Evolutionary conservation across 2,888 invertebrate genomes (phyloP).

Genomic region (Cataglyphis albicans): DNA sequence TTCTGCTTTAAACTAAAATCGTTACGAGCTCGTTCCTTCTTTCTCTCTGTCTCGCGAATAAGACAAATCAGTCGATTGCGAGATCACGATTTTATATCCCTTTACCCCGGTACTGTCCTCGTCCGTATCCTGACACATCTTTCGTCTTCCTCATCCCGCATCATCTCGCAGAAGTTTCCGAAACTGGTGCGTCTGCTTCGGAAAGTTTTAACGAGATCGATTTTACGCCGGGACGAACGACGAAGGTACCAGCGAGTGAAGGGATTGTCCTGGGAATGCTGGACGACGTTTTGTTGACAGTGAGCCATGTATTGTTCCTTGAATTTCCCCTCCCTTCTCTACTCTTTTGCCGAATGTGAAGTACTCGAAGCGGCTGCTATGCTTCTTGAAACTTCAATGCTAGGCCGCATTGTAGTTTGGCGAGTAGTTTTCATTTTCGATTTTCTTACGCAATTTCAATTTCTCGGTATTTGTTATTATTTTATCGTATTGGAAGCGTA

Average conservation of each 20-base stretch:
- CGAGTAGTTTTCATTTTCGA: slow-evolving; percentile 26
- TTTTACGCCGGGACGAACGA: slow-evolving; percentile 68
- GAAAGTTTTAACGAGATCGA: slow-evolving; percentile 81
- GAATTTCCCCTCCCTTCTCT: slow-evolving; percentile 13
- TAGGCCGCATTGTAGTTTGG: slow-evolving; percentile 37
- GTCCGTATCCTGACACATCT: slow-evolving; percentile 52
- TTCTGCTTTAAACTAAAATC: slow-evolving; percentile 38
- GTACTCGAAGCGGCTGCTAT: slow-evolving; percentile 46
- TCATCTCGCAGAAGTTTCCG: slow-evolving; percentile 68
- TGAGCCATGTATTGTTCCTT: slow-evolving; percentile 64
- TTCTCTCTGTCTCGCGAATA: background rate
- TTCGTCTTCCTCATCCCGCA: slow-evolving; percentile 56
- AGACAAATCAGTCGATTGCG: slow-evolving; percentile 53
- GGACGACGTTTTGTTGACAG: slow-evolving; percentile 76
- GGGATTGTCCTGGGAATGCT: slow-evolving; percentile 68
- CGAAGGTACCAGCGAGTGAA: slow-evolving; percentile 49
- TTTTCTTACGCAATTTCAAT: slow-evolving; percentile 41
- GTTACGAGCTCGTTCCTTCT: background rate
- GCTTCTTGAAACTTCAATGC: slow-evolving; percentile 60
- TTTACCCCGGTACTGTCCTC: slow-evolving; percentile 32
- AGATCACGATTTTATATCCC: slow-evolving; percentile 63
- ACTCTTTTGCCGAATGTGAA: slow-evolving; percentile 35
- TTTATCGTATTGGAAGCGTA: slow-evolving; percentile 28
- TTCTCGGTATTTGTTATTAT: slow-evolving; percentile 48
- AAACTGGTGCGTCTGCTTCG: slow-evolving; percentile 75